phyloP scores from a whole-genome alignment of 2,113 vertebrate genomes.

The Entelurus aequoreus region DNA sequence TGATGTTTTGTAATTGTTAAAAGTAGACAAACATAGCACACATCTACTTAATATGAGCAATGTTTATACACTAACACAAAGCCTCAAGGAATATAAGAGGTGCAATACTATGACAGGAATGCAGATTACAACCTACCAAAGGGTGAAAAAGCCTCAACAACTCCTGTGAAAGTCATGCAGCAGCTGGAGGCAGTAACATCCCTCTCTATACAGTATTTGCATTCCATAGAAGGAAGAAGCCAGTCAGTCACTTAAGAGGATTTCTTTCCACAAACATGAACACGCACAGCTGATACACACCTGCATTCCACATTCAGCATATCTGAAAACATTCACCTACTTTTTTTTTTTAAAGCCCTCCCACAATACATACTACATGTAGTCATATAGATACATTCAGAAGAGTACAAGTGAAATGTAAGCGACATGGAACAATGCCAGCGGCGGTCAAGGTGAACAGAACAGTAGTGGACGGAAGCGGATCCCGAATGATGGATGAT shows the following conservation, averaged over 20 bases:
- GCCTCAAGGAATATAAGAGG: too few relatives aligned
- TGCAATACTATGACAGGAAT: too few relatives aligned
- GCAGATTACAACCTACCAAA: too few relatives aligned
- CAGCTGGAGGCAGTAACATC: slow-evolving; percentile 1
- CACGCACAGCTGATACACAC: too few relatives aligned
- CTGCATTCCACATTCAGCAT: slow-evolving; percentile 2
- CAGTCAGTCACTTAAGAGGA: slow-evolving; percentile 3
- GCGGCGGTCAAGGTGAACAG: slow-evolving; percentile 28
- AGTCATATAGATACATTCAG: neutral
- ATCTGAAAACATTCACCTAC: slow-evolving; percentile 7
- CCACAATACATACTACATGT: neutral
- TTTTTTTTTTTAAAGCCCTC: slow-evolving; percentile 3
- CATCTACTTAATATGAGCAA: too few relatives aligned
- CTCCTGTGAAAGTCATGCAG: neutral
- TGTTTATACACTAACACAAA: too few relatives aligned
- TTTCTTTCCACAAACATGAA: too few relatives aligned
- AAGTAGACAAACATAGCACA: too few relatives aligned
- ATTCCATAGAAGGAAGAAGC: slow-evolving; percentile 8
- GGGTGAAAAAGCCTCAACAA: neutral
- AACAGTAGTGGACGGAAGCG: slow-evolving; percentile 22
- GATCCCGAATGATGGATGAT: slow-evolving; percentile 32
- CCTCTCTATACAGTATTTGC: slow-evolving; percentile 10
- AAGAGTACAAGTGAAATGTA: neutral
- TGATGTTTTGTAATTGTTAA: too few relatives aligned
- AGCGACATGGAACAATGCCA: slow-evolving; percentile 13